These are phyloP conservation scores for Homarus americanus DNA, from an alignment of 1,140 invertebrate species.

Conservation along the genomic window DNA sequence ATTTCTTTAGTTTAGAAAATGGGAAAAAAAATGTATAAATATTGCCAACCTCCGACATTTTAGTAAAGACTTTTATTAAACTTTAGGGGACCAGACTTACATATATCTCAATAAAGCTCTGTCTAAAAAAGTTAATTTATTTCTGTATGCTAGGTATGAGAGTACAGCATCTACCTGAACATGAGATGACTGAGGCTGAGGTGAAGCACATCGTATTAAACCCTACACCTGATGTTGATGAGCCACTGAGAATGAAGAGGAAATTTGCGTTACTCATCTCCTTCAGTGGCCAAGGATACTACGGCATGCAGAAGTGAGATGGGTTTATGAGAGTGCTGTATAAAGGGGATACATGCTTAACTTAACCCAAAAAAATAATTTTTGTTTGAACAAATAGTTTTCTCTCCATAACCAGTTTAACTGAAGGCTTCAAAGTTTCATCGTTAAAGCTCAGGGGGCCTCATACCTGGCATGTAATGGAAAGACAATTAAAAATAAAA, in stretches of 20 bases:
- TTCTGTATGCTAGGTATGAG: neutral
- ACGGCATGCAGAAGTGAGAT: slow-evolving; percentile 40
- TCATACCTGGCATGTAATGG: no score
- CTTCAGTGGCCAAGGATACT: slow-evolving; percentile 32
- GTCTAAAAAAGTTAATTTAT: neutral
- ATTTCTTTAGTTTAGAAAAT: neutral
- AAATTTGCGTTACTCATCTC: slow-evolving; percentile 27
- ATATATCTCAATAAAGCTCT: neutral
- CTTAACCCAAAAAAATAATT: neutral
- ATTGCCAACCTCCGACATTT: neutral
- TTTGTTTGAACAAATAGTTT: no score
- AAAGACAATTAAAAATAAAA: no score
- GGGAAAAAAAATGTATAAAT: neutral
- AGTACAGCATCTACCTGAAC: neutral
- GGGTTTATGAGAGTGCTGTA: no score
- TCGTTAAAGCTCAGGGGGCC: no score
- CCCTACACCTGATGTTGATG: neutral
- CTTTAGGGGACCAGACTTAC: no score
- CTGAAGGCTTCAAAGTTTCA: no score
- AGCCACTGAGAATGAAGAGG: neutral
- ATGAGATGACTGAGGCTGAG: slow-evolving; percentile 17
- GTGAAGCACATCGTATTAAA: slow-evolving; percentile 33
- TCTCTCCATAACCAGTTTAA: no score
- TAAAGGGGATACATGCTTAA: neutral
- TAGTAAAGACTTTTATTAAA: no score